Evolutionary conservation across 2,113 vertebrate genomes (phyloP).

Genomic region (Dolichotis patagonum): DNA sequence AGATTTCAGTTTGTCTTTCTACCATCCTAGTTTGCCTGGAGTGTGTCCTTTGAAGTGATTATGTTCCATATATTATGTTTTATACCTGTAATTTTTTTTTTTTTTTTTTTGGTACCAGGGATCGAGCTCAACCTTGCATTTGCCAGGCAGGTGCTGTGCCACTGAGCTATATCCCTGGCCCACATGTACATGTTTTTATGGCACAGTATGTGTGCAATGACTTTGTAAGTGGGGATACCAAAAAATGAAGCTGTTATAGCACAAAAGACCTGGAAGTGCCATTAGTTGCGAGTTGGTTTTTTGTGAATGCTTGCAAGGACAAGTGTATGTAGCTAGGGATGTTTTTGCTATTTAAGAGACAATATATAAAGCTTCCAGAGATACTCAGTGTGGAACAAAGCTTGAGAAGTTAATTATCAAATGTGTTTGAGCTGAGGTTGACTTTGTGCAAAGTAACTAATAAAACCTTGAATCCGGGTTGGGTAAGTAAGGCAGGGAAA

Average conservation of each 20-base stretch:
- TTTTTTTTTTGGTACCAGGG: too few relatives aligned
- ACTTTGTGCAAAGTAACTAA: background rate
- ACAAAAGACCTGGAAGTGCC: background rate
- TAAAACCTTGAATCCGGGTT: background rate
- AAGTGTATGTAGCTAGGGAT: background rate
- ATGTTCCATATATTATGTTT: background rate
- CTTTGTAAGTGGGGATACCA: background rate
- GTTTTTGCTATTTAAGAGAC: conserved; percentile 38
- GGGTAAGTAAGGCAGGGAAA: conserved; percentile 27
- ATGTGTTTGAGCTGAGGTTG: conserved; percentile 37
- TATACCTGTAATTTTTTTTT: background rate
- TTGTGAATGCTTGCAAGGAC: background rate
- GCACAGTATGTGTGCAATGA: background rate
- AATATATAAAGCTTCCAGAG: background rate
- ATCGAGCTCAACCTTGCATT: too few relatives aligned
- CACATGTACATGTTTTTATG: background rate
- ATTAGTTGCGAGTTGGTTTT: background rate
- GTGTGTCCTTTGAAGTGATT: background rate
- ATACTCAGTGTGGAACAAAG: background rate
- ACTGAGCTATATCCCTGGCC: too few relatives aligned
- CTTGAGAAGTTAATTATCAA: conserved; percentile 77
- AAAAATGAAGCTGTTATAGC: background rate
- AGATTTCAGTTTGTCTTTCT: conserved; percentile 24
- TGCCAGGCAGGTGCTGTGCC: too few relatives aligned
- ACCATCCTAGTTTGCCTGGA: background rate